Evolutionary conservation across 2,888 invertebrate species (phyloP), one percentile per base, ranked within the genome.

Genomic region (Chrysodeixis includens): DNA sequence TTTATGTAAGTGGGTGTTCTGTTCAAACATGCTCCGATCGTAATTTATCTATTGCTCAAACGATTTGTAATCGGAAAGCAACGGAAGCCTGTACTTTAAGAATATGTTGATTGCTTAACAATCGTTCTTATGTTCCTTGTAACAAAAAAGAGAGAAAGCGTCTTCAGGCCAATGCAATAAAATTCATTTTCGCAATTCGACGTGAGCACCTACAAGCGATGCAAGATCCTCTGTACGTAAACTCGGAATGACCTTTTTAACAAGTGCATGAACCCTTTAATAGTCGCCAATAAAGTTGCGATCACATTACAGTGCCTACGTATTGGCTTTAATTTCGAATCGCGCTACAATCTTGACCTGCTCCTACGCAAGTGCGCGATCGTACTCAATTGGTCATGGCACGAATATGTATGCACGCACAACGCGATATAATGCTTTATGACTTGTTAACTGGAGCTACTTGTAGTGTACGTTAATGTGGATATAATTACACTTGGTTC

Each of bases 291-390:
- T 53, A 52, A 30, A 30, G 30, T 57, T 46, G 52, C 52, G 55
- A 71, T 57, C 52, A 40, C 57, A 32, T 40, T 61, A 74, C 46
- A 49, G 9, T 49, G 46, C 35, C 30, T 40, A 49, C 46, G 10
- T 40, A 46, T 49, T 56, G 32, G 60, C 46, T 61, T 58, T 16
- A 65, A 62, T 73, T 59, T 66, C 49, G 55, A n/a, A 65, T 65
- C 56, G 32, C 40, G 44, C 73, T 49, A 59, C 56, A 49, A 56
- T 53, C 77, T 62, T 73, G 67, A 76, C 59, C 73, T 32, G 73
- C 44, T 35, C 73, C 56, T 54, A 72, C 73, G 56, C 73, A 54
- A 30, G 40, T 40, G n/a, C 40, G n/a, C 20, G 60, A 35, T 40
- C 53, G 30, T 51, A 56, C 32, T 72, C 61, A 72, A 76, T 59